Evolutionary conservation across 2,113 vertebrate genomes (phyloP).

Genomic region (Morone chrysops): DNA sequence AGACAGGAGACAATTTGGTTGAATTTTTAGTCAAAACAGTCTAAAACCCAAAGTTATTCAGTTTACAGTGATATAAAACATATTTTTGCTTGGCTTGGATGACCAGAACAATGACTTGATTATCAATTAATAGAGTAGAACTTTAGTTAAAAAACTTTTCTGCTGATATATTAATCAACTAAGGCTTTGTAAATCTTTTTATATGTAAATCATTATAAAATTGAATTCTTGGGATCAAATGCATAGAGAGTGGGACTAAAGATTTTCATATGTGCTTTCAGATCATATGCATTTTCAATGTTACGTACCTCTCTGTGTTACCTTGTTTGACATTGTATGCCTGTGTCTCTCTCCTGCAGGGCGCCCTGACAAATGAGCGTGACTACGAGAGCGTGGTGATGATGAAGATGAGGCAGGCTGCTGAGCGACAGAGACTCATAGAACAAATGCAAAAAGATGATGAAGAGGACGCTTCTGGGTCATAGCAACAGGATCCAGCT

Average conservation of each 20-base stretch:
- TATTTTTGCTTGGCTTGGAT: background rate
- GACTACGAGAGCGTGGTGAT: constrained; percentile 97
- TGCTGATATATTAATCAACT: too few species aligned
- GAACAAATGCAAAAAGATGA: constrained; percentile 92
- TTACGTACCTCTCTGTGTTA: background rate
- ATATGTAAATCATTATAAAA: background rate
- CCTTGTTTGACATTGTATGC: background rate
- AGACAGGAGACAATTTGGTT: background rate
- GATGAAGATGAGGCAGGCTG: constrained; percentile 97
- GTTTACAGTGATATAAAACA: background rate
- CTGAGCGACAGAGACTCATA: constrained; percentile 93
- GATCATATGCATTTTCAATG: background rate
- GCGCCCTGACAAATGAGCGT: constrained; percentile 85
- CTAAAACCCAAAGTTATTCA: background rate
- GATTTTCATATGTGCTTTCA: background rate
- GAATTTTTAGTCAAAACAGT: background rate
- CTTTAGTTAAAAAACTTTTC: background rate
- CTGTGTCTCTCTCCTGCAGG: constrained; percentile 75
- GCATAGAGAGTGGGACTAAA: background rate
- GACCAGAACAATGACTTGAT: background rate
- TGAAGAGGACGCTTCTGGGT: constrained; percentile 74
- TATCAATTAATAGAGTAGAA: background rate
- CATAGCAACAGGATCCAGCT: constrained; percentile 64
- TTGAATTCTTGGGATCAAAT: background rate
- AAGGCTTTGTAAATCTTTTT: background rate